Base-by-base conservation (phyloP, 2,888 invertebrate species). In the Nebria brevicollis region DNA sequence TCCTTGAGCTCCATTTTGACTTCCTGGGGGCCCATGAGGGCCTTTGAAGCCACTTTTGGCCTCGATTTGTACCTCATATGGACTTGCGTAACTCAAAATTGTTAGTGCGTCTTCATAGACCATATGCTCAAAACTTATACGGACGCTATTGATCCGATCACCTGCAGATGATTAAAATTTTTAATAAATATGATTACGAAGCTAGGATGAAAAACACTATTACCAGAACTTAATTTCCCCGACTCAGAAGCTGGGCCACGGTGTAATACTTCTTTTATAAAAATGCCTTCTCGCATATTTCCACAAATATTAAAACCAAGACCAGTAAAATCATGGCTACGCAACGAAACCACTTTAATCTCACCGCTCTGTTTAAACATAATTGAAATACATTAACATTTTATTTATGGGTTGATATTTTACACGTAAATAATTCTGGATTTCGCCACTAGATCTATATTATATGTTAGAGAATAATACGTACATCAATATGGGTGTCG, bases 281-380 rank as follows among this genome's bases (percentile, higher is more conserved):
- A 95, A 82, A 97, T 97, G 0, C 97, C 97, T 84, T 97, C 96
- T 81, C 95, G 91, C 92, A 97, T 96, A 85, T 96, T 97, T n/a
- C 97, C 97, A 82, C 94, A 94, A 83, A 97, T 95, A 86, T 95
- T 94, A 89, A 97, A 94, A 1, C 97, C 97, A 0, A 97, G 91
- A 0, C 97, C 97, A 0, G 96, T 96, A 89, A 96, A 96, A 89
- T 97, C 97, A 75, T 95, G 94, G 83, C 96, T 96, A 88, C 95
- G 93, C 81, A 97, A 90, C 83, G 95, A 93, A 72, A 97, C 95
- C 77, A 92, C 90, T 85, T 92, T 91, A 54, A 92, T 90, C 85
- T 91, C 91, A 34, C 91, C 90, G 82, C 91, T 91, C 93, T 93
- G 86, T 25, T 34, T 34, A 34, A 70, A 34, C 2, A 70, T 7